Conservation (phyloP, 2,888 invertebrate genomes). For the Ametastegia equiseti region DNA sequence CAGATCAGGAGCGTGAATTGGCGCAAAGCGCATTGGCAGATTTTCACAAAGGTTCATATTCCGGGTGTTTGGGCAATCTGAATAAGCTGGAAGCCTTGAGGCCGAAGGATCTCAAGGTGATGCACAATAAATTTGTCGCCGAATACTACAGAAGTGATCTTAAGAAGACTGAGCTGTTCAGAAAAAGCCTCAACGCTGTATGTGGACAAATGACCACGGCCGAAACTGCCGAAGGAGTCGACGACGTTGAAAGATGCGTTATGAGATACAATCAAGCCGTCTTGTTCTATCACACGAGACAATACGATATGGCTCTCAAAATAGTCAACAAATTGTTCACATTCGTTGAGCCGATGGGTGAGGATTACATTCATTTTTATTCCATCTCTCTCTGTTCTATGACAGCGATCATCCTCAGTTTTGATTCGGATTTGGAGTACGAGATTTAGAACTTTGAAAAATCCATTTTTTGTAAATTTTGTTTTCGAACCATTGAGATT, state of each 20-base stretch:
- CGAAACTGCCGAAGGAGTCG: conserved; percentile 78
- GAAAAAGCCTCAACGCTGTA: conserved; percentile 82
- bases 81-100: conserved; percentile 82
- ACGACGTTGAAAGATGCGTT: conserved; percentile 83
- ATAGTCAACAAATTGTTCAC: conserved; percentile 82
- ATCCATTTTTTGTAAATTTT: too few species aligned
- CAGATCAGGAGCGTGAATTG: conserved; percentile 79
- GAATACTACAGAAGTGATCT: conserved; percentile 88
- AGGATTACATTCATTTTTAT: conserved; percentile 51
- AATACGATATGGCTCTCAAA: conserved; percentile 83
- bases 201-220: conserved; percentile 77
- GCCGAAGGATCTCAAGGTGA: conserved; percentile 84
- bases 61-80: conserved; percentile 80
- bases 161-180: conserved; percentile 85
- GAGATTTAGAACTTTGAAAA: too few species aligned
- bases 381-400: background rate
- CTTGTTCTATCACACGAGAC: conserved; percentile 85
- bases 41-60: conserved; percentile 82
- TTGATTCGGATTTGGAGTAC: too few species aligned
- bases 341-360: conserved; percentile 84
- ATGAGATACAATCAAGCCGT: conserved; percentile 89
- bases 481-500: too few species aligned
- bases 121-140: conserved; percentile 90
- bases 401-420: background rate
- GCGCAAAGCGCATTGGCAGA: conserved; percentile 81